phyloP scores from a whole-genome alignment of 2,113 vertebrate species.

The Crotophaga sulcirostris region DNA sequence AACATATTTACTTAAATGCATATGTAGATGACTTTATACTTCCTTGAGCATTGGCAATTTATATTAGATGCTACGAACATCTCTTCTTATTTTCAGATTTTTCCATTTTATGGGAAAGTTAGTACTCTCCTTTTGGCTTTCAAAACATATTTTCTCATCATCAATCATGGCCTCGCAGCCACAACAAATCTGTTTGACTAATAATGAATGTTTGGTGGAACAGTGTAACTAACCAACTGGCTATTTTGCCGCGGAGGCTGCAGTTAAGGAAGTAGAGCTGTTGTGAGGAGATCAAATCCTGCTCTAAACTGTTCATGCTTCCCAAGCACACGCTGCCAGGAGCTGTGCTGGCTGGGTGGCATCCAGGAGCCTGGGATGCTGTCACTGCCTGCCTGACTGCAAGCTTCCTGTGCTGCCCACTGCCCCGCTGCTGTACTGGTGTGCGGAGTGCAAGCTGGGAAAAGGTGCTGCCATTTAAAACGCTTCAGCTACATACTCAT shows the following conservation, averaged over 20 bases:
- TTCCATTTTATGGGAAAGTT: background rate
- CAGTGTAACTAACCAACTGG: background rate
- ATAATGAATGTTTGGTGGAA: background rate
- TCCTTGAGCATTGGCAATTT: background rate
- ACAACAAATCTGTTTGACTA: background rate
- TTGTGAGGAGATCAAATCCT: background rate
- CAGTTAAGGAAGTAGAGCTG: background rate
- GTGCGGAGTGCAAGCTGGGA: too few relatives aligned
- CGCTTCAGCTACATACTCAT: background rate
- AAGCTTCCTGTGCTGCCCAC: background rate
- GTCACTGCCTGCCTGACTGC: too few relatives aligned
- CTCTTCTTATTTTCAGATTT: background rate
- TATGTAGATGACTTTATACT: background rate
- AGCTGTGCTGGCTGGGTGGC: background rate
- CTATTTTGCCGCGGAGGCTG: background rate
- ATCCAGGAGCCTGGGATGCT: background rate
- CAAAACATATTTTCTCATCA: background rate
- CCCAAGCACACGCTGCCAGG: background rate
- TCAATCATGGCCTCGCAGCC: background rate
- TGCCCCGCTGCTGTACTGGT: fast-evolving
- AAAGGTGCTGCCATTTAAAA: background rate
- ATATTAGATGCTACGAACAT: background rate
- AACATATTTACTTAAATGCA: background rate
- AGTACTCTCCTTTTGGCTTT: background rate
- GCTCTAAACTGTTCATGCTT: background rate